These are phyloP conservation scores for Exocentrus adspersus DNA, from an alignment of 2,888 invertebrate genomes.

Conservation along the genomic window DNA sequence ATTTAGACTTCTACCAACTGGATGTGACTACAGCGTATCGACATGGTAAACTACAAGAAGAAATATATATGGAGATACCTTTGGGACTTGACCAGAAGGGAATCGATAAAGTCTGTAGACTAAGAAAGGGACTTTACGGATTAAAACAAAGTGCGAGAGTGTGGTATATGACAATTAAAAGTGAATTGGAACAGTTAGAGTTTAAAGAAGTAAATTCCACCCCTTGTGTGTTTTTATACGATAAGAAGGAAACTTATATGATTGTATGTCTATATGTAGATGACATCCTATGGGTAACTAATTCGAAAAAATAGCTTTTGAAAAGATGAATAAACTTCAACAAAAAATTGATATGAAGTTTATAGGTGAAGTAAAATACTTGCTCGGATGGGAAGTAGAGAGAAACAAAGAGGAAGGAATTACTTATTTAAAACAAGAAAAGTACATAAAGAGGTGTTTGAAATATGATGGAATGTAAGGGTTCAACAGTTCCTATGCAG, in stretches of 20 bases:
- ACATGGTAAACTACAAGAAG: background rate
- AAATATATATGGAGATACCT: slow-evolving; percentile 1
- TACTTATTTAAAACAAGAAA: background rate
- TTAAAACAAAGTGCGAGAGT: slow-evolving; percentile 2
- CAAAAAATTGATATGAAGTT: background rate
- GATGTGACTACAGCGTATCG: background rate
- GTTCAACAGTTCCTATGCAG: background rate
- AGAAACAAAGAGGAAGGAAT: background rate
- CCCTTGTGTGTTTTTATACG: background rate
- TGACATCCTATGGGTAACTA: background rate
- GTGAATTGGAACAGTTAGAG: background rate
- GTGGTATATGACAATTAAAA: background rate
- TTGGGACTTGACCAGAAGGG: background rate
- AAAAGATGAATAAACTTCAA: background rate
- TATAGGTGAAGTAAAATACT: background rate
- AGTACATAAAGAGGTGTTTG: background rate
- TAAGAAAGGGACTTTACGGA: background rate
- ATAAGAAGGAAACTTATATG: background rate
- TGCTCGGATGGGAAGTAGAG: background rate
- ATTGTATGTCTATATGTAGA: background rate
- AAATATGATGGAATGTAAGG: background rate
- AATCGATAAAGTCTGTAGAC: background rate
- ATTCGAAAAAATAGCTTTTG: background rate
- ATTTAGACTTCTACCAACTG: background rate
- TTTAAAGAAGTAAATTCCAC: background rate